These are phyloP conservation scores for Clytia hemisphaerica DNA, from an alignment of 30 jellyfish, hydroid and myxozoan species.

Conservation along the genomic window DNA sequence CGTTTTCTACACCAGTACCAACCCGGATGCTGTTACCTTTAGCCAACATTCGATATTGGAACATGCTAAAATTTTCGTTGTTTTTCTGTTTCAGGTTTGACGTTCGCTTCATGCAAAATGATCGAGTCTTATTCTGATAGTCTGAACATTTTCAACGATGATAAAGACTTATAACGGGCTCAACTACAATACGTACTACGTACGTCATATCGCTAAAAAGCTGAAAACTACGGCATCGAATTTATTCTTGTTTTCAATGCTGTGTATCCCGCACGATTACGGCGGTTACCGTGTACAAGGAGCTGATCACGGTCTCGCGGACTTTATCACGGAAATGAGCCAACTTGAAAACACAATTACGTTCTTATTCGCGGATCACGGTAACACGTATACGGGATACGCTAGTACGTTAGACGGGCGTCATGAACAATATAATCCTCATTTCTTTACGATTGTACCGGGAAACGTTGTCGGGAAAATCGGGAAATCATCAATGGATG, in stretches of 20 bases:
- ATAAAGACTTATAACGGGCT: no score
- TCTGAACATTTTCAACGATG: no score
- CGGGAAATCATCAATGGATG: constrained; percentile 48
- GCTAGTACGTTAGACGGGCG: constrained; percentile 76
- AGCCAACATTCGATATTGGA: no score
- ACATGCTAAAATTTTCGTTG: no score
- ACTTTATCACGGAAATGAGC: constrained; percentile 34
- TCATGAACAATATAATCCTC: constrained; percentile 78
- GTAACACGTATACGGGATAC: constrained; percentile 71
- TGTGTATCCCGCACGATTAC: constrained; percentile 78
- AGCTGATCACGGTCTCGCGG: constrained; percentile 50
- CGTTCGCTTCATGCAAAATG: no score
- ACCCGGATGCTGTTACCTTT: no score
- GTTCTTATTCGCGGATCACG: constrained; percentile 81
- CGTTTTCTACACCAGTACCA: no score
- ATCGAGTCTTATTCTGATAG: no score
- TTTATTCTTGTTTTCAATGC: constrained; percentile 45
- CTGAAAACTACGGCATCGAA: no score
- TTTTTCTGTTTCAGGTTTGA: no score
- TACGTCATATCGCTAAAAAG: no score
- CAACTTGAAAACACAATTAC: constrained; percentile 54
- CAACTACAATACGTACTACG: no score
- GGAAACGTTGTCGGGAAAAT: constrained; percentile 37
- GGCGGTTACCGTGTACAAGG: constrained; percentile 79
- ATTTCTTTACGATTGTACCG: constrained; percentile 72